Conservation (phyloP, 2,888 invertebrate species). For the Hypercompe scribonia region DNA sequence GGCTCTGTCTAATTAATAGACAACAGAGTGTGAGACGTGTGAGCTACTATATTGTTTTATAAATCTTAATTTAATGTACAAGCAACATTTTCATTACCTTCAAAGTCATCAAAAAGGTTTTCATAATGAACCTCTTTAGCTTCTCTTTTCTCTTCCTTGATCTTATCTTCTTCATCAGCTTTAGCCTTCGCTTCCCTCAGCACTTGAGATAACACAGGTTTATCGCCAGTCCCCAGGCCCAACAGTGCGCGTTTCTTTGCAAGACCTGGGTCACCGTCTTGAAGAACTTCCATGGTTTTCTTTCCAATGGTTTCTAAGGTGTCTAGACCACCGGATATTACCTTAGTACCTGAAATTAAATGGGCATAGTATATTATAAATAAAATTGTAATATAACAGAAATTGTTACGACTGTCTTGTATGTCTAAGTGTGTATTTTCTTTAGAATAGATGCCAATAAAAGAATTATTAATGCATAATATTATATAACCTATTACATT, state of each 20-base stretch:
- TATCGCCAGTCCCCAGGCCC: constrained; percentile 85
- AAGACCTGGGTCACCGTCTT: constrained; percentile 96
- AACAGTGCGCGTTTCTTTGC: constrained; percentile 92
- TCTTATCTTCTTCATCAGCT: constrained; percentile 87
- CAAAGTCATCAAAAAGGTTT: constrained; percentile 94
- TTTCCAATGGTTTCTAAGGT: constrained; percentile 97
- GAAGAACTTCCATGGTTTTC: constrained; percentile 97
- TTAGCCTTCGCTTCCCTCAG: constrained; percentile 91
- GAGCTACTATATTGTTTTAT: not conserved
- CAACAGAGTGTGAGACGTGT: no score
- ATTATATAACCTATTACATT: no score
- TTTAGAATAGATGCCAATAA: no score
- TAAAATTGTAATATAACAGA: not conserved
- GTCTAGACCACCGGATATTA: constrained; percentile 93
- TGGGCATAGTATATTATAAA: not conserved
- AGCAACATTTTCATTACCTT: constrained; percentile 82
- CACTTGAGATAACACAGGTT: constrained; percentile 88
- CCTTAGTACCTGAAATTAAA: constrained; percentile 87
- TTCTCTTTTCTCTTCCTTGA: constrained; percentile 79
- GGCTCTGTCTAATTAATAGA: no score
- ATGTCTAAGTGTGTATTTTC: no score
- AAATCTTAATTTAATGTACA: not conserved
- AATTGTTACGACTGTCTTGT: not conserved
- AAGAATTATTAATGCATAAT: no score
- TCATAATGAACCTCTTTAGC: constrained; percentile 89